Evolutionary conservation across 2,113 vertebrate genomes (phyloP).

Genomic region (Rhinolophus sinicus): DNA sequence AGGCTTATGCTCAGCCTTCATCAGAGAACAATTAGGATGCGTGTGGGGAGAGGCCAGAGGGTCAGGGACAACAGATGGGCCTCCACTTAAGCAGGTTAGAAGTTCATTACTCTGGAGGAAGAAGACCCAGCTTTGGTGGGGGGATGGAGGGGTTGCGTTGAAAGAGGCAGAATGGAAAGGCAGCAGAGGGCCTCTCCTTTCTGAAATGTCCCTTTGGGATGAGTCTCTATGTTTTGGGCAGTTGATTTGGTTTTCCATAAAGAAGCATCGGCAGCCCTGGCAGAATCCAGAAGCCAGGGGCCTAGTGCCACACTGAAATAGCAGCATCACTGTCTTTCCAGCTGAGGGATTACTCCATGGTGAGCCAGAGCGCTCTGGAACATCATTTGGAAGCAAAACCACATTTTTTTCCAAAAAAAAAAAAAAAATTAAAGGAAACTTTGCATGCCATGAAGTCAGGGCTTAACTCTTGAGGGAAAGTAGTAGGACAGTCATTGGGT

Average conservation of each 20-base stretch:
- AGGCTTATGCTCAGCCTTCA: slow-evolving; percentile 66
- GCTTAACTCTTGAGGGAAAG: slow-evolving; percentile 73
- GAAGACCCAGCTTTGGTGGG: slow-evolving; percentile 55
- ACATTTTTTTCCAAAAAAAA: slow-evolving; percentile 42
- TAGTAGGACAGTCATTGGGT: background rate
- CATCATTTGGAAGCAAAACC: slow-evolving; percentile 83
- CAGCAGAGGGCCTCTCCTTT: background rate
- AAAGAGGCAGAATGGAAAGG: slow-evolving; percentile 34
- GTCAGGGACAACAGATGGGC: slow-evolving; percentile 79
- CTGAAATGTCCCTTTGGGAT: background rate
- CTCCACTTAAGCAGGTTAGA: slow-evolving; percentile 80
- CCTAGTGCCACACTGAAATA: slow-evolving; percentile 83
- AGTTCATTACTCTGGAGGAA: slow-evolving; percentile 80
- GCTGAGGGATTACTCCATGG: slow-evolving; percentile 80
- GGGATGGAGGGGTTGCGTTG: slow-evolving; percentile 19
- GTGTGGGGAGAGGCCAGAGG: slow-evolving; percentile 22
- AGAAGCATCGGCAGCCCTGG: slow-evolving; percentile 73
- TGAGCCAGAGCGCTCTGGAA: slow-evolving; percentile 84
- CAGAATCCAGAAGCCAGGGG: slow-evolving; percentile 75
- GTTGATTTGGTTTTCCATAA: slow-evolving; percentile 77
- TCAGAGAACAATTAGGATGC: slow-evolving; percentile 72
- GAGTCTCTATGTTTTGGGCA: background rate
- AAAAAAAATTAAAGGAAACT: slow-evolving; percentile 66
- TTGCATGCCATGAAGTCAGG: slow-evolving; percentile 74
- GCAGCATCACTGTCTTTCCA: slow-evolving; percentile 80